Evolutionary conservation across 2,797 vertebrate species (phyloP).

Genomic region (Pipistrellus nathusii): DNA sequence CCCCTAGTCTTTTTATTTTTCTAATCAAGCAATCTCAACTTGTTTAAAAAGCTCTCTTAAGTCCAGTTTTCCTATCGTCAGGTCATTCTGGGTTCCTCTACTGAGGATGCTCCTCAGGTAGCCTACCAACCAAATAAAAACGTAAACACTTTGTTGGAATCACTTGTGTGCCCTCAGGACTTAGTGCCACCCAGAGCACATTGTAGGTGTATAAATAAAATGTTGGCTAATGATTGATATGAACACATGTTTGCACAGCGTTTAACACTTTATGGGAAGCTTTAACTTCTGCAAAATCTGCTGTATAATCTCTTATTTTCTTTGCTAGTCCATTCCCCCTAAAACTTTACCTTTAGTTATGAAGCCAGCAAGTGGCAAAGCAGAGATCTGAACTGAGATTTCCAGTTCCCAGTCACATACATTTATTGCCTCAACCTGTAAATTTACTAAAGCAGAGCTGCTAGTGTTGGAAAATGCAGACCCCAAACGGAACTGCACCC

Average conservation of each 20-base stretch:
- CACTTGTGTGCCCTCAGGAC: not conserved
- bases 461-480: slow-evolving; percentile 13
- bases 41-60: not conserved
- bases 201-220: not conserved
- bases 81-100: not conserved
- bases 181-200: not conserved
- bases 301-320: not conserved
- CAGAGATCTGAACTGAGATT: not conserved
- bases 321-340: not conserved
- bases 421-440: not conserved
- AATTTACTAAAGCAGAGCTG: not conserved
- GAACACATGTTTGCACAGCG: not conserved
- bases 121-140: not conserved
- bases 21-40: slow-evolving; percentile 18
- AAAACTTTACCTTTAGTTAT: slow-evolving; percentile 9
- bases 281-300: not conserved
- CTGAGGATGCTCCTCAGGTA: not conserved
- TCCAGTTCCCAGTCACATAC: not conserved
- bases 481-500: not conserved
- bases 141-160: not conserved
- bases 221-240: not conserved
- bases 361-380: not conserved
- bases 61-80: not conserved
- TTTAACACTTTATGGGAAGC: not conserved
- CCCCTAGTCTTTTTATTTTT: not conserved